A percentile compares a stretch with the other conserved stretches of the same genome.
Conservation (phyloP, 2,113 vertebrate species). For the Heptranchias perlo region DNA sequence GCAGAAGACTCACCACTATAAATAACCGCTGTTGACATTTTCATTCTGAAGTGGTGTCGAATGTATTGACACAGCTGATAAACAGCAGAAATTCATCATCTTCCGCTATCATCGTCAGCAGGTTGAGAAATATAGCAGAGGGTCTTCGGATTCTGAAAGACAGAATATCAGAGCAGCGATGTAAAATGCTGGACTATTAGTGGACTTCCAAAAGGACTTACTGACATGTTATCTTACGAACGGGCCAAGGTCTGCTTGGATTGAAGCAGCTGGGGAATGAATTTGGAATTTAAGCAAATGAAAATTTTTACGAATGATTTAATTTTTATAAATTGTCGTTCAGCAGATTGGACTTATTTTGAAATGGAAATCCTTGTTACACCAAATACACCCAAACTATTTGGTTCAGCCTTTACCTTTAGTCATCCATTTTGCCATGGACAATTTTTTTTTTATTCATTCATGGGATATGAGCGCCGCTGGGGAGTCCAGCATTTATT, state of each 20-base stretch:
- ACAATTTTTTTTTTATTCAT: too few relatives aligned
- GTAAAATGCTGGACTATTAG: not conserved
- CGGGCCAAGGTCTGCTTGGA: not conserved
- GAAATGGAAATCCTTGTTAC: not conserved
- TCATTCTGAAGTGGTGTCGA: not conserved
- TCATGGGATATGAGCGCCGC: too few relatives aligned
- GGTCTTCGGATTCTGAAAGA: not conserved
- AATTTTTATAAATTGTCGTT: not conserved
- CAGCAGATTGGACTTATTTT: not conserved
- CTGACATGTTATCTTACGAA: not conserved
- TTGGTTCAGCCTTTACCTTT: not conserved
- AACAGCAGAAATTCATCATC: not conserved
- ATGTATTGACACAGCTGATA: not conserved
- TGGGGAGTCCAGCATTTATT: too few relatives aligned
- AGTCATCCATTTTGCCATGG: not conserved
- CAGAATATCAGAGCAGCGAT: too few relatives aligned
- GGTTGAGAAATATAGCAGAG: not conserved
- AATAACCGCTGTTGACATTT: not conserved
- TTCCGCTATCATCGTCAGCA: not conserved
- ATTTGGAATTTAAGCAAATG: not conserved
- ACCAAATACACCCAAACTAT: too few relatives aligned
- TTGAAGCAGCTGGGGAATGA: not conserved
- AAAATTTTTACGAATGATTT: not conserved
- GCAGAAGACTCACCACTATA: not conserved
- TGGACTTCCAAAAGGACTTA: not conserved